Evolutionary conservation across 2,888 invertebrate species (phyloP).

Genomic region (Ametastegia equiseti): DNA sequence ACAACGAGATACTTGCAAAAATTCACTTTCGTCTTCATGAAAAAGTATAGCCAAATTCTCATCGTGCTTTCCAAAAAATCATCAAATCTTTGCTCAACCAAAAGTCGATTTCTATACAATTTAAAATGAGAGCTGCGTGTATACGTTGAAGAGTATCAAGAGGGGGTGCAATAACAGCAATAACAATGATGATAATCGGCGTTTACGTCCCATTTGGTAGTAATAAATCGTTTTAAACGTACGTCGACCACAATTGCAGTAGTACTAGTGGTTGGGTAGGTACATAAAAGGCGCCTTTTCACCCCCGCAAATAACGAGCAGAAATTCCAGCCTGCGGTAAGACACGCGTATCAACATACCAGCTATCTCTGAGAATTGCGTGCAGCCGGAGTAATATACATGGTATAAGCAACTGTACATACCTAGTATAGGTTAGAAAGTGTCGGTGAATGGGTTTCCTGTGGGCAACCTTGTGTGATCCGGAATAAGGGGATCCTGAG

Average conservation of each 20-base stretch:
- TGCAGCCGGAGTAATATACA: neutral
- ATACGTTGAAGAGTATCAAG: neutral
- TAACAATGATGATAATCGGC: constrained; percentile 26
- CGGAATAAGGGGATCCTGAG: neutral
- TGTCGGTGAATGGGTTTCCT: neutral
- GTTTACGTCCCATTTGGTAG: constrained; percentile 40
- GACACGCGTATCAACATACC: neutral
- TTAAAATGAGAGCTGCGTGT: neutral
- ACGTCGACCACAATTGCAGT: neutral
- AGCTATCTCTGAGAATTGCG: too few species aligned
- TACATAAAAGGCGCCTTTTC: neutral
- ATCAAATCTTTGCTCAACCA: too few species aligned
- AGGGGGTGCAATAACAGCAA: neutral
- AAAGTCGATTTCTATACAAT: too few species aligned
- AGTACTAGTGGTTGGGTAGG: neutral
- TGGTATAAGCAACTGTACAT: neutral
- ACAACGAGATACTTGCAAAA: too few species aligned
- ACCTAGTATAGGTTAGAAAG: neutral
- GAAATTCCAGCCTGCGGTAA: neutral
- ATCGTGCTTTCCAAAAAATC: too few species aligned
- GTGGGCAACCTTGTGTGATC: neutral
- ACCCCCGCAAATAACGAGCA: constrained; percentile 15
- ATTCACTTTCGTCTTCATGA: too few species aligned
- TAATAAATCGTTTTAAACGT: constrained; percentile 45
- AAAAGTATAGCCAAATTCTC: too few species aligned